Evolutionary conservation across 1,140 invertebrate genomes (phyloP).

Genomic region (Fopius arisanus): DNA sequence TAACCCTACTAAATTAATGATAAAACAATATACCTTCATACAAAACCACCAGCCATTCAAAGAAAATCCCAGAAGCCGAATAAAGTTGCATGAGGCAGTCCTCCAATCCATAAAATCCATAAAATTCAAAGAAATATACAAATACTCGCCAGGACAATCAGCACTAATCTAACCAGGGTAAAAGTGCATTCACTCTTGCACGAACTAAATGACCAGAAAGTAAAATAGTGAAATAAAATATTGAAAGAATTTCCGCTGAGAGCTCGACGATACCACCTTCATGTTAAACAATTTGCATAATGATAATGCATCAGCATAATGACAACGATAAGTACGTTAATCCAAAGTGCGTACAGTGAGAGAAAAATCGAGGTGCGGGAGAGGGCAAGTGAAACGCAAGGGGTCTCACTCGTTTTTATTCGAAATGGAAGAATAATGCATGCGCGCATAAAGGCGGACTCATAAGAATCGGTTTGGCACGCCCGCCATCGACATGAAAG

Average conservation of each 20-base stretch:
- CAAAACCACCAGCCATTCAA: neutral
- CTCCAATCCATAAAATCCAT: too few relatives aligned
- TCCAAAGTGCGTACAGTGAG: conserved; percentile 27
- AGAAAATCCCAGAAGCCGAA: neutral
- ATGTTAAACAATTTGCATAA: conserved; percentile 41
- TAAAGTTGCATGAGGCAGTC: too few relatives aligned
- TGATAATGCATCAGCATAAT: conserved; percentile 52
- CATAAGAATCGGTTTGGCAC: conserved; percentile 4
- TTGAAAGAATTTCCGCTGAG: too few relatives aligned
- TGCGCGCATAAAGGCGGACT: conserved; percentile 17
- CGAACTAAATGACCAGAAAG: neutral
- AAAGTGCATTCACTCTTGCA: neutral
- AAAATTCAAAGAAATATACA: too few relatives aligned
- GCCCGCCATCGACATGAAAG: conserved; percentile 13
- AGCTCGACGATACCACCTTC: neutral
- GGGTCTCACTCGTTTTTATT: neutral
- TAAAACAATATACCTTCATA: conserved; percentile 4
- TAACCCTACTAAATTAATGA: conserved; percentile 22
- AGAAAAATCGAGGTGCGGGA: neutral
- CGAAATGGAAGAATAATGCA: neutral
- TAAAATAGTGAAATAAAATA: neutral
- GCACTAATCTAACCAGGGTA: too few relatives aligned
- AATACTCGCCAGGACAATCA: too few relatives aligned
- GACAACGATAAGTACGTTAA: conserved; percentile 42
- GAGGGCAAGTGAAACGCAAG: neutral